Evolutionary conservation across 2,113 vertebrate genomes (phyloP).

Genomic region (Melanerpes aurifrons): DNA sequence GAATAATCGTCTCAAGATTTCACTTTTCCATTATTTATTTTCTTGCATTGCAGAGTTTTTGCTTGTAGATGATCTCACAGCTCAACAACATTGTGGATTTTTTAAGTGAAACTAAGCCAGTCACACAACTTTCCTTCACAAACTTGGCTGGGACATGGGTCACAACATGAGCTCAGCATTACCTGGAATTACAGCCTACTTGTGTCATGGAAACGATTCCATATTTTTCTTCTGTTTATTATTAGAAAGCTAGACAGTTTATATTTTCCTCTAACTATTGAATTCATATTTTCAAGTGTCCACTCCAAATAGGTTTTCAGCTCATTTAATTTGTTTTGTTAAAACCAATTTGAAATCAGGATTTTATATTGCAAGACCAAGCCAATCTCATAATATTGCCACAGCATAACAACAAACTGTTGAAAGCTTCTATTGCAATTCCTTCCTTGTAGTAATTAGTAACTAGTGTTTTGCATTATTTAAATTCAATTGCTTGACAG

Average conservation of each 20-base stretch:
- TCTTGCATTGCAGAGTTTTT: neutral
- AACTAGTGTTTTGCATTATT: conserved; percentile 36
- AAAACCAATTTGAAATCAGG: conserved; percentile 49
- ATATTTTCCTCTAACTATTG: neutral
- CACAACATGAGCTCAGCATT: neutral
- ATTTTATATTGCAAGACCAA: conserved; percentile 23
- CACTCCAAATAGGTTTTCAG: neutral
- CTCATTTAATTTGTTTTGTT: neutral
- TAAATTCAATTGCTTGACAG: conserved; percentile 48
- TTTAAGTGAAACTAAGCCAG: neutral
- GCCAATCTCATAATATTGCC: conserved; percentile 1
- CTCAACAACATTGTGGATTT: neutral
- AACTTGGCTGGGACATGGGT: neutral
- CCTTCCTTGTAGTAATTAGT: conserved; percentile 49
- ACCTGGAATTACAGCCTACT: neutral
- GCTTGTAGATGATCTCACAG: neutral
- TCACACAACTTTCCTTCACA: neutral
- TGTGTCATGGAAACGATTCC: conserved; percentile 4
- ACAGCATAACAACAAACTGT: conserved; percentile 20
- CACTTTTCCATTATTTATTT: neutral
- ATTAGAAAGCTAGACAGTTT: neutral
- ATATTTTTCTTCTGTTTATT: conserved; percentile 21
- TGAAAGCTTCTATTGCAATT: conserved; percentile 32
- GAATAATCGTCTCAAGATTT: neutral
- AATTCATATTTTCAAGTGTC: conserved; percentile 14